These are phyloP conservation scores for Solen grandis DNA, from an alignment of 1,140 invertebrate genomes.

Conservation along the genomic window DNA sequence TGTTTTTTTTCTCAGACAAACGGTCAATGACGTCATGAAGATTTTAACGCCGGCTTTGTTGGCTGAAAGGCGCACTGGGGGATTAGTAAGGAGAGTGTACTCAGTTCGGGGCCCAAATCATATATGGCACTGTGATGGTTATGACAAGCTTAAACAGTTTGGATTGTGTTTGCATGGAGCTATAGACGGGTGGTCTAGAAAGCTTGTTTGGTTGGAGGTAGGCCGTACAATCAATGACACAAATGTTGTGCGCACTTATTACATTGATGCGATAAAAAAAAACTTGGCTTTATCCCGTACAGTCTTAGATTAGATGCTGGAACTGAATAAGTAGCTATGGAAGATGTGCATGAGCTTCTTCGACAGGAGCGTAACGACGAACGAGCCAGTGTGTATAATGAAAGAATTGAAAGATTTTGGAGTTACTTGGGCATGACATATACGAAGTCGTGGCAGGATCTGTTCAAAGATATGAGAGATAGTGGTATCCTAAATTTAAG, in stretches of 20 bases:
- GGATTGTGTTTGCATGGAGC: constrained; percentile 7
- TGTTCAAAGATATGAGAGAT: too few species aligned
- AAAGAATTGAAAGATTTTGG: constrained; percentile 25
- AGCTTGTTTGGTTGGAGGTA: background rate
- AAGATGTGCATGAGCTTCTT: constrained; percentile 26
- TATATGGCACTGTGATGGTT: constrained; percentile 31
- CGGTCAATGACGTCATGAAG: background rate
- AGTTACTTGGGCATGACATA: background rate
- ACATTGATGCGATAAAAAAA: background rate
- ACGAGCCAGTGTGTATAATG: background rate
- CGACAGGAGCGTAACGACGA: background rate
- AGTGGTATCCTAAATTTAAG: too few species aligned
- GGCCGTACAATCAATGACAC: background rate
- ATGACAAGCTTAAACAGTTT: constrained; percentile 29
- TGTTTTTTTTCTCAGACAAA: background rate
- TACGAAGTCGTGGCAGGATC: too few species aligned
- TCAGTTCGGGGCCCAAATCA: constrained; percentile 19
- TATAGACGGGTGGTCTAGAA: constrained; percentile 2
- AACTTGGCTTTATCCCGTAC: constrained; percentile 1
- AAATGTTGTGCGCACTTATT: background rate
- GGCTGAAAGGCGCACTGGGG: background rate
- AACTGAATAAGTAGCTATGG: constrained; percentile 16
- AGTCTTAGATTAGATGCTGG: background rate
- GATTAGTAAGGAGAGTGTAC: constrained; percentile 10
- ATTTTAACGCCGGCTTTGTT: background rate